Evolutionary conservation across 2,113 vertebrate species (phyloP).

Genomic region (Planiliza haematocheilus): DNA sequence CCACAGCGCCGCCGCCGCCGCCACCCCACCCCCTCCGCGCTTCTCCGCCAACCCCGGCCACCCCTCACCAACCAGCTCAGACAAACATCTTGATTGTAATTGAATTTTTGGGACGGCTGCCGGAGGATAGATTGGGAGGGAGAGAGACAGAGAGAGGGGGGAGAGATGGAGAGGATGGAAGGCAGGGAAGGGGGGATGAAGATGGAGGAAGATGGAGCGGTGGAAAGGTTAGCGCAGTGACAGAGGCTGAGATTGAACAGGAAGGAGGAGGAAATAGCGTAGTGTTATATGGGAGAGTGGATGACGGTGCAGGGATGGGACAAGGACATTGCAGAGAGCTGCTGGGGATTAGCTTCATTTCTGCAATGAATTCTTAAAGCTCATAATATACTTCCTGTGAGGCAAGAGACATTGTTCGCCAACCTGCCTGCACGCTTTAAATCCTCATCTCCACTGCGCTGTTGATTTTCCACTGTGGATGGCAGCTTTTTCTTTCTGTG

Average conservation of each 20-base stretch:
- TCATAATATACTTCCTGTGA: slow-evolving; percentile 22
- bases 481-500: too few species aligned
- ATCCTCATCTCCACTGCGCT: too few species aligned
- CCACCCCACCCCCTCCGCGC: slow-evolving; percentile 28
- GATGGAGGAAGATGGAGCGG: slow-evolving; percentile 62
- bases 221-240: slow-evolving; percentile 61
- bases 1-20: slow-evolving; percentile 27
- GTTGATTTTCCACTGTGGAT: too few species aligned
- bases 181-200: slow-evolving; percentile 27
- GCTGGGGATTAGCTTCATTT: slow-evolving; percentile 39
- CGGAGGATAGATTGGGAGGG: slow-evolving; percentile 52
- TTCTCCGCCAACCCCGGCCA: slow-evolving; percentile 21
- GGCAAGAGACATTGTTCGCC: slow-evolving; percentile 2
- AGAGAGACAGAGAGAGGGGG: slow-evolving; percentile 48
- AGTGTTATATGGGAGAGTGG: slow-evolving; percentile 48
- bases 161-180: slow-evolving; percentile 36
- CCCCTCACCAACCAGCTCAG: slow-evolving; percentile 51
- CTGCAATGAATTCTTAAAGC: slow-evolving; percentile 6
- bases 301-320: slow-evolving; percentile 43
- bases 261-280: slow-evolving; percentile 68
- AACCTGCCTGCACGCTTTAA: background rate
- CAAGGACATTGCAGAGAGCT: slow-evolving; percentile 32
- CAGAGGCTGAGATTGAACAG: slow-evolving; percentile 70
- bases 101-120: slow-evolving; percentile 82
- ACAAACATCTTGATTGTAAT: slow-evolving; percentile 85